phyloP scores from a whole-genome alignment of 2,888 invertebrate species.

The Oscheius sp. region DNA sequence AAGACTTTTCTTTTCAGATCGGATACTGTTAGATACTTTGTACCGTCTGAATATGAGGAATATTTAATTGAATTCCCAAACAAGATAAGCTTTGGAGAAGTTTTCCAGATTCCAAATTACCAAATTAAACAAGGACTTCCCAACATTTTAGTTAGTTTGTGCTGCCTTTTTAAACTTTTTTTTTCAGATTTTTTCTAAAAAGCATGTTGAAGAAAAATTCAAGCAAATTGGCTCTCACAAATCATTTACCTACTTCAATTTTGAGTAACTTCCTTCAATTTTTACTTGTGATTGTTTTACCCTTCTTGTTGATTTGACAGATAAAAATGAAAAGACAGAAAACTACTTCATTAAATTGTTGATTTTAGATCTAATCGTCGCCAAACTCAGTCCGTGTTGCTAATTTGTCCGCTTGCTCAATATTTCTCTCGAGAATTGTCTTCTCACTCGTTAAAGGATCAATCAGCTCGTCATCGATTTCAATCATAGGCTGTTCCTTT shows the following conservation, averaged over 20 bases:
- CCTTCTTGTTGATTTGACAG: too few species aligned
- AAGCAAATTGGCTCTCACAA: not conserved
- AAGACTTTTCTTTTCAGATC: conserved; percentile 26
- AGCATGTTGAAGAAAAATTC: conserved; percentile 11
- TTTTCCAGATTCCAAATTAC: conserved; percentile 41
- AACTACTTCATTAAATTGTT: not conserved
- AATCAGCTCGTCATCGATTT: too few species aligned
- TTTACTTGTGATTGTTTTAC: too few species aligned
- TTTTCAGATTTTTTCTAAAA: conserved; percentile 28
- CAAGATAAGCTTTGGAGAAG: conserved; percentile 45
- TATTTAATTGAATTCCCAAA: conserved; percentile 54
- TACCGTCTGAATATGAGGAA: conserved; percentile 54
- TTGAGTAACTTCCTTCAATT: not conserved
- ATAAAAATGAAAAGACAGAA: too few species aligned
- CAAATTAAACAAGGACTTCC: conserved; percentile 61
- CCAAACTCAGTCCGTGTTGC: too few species aligned
- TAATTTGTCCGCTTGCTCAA: too few species aligned
- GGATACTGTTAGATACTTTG: conserved; percentile 59
- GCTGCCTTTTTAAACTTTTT: not conserved
- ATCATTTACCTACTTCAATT: not conserved
- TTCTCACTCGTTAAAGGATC: too few species aligned
- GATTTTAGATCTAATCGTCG: conserved; percentile 1
- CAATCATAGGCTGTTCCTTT: too few species aligned
- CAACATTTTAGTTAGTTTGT: conserved; percentile 52
- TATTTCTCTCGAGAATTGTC: too few species aligned